A percentile compares a stretch with the other conserved stretches of the same genome.
These are phyloP conservation scores for Noctua fimbriata DNA, from an alignment of 2,888 invertebrate genomes.

Conservation along the genomic window DNA sequence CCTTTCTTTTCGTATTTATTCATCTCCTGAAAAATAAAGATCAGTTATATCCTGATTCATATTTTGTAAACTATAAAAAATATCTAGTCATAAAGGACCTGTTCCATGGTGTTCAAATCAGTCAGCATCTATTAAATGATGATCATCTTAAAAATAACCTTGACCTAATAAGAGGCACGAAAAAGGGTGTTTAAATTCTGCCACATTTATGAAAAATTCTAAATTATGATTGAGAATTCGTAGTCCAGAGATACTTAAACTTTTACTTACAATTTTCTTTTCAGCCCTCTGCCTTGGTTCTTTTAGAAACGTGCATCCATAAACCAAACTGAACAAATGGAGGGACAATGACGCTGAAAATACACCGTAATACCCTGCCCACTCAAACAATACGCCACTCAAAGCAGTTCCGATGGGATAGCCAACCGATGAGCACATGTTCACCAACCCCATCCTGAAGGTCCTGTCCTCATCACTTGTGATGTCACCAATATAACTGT, in stretches of 20 bases:
- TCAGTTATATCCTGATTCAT: not conserved
- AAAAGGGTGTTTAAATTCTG: not conserved
- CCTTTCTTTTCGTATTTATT: constrained; percentile 65
- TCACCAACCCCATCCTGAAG: constrained; percentile 95
- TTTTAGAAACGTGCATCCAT: constrained; percentile 92
- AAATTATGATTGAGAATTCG: not conserved
- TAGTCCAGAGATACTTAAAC: not conserved
- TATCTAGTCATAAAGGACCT: too few relatives aligned
- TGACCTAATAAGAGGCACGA: not conserved
- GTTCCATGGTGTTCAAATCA: not conserved
- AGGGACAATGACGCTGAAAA: constrained; percentile 93
- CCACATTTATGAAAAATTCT: too few relatives aligned
- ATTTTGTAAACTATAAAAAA: not conserved
- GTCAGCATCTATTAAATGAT: not conserved
- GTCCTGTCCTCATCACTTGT: constrained; percentile 95
- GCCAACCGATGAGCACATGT: constrained; percentile 96
- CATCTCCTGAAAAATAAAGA: constrained; percentile 42
- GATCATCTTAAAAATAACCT: not conserved
- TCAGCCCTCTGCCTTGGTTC: constrained; percentile 88
- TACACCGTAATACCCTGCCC: constrained; percentile 96
- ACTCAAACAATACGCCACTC: constrained; percentile 93
- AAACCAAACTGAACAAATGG: constrained; percentile 93
- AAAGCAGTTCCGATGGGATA: constrained; percentile 96
- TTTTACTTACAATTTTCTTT: constrained; percentile 74
- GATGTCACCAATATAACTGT: constrained; percentile 96